Conservation (phyloP, 2,113 vertebrate genomes). For the human region DNA sequence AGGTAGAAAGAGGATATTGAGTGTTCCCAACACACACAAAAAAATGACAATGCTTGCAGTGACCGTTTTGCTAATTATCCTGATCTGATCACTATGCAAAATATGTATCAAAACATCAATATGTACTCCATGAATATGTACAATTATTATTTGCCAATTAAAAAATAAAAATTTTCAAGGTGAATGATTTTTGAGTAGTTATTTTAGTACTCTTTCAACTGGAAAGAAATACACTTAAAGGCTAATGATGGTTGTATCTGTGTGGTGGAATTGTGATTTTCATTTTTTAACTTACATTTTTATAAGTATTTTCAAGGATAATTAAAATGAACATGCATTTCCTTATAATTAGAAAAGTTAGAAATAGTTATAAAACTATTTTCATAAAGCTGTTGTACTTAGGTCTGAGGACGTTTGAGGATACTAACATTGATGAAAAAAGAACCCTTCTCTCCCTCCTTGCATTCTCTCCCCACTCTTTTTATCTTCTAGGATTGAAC, state of each 20-base stretch:
- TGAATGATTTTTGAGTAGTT: background rate
- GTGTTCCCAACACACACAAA: background rate
- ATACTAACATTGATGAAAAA: background rate
- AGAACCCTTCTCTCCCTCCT: background rate
- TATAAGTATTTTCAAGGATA: conserved; percentile 23
- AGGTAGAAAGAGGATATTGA: background rate
- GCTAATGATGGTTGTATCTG: background rate
- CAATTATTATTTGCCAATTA: background rate
- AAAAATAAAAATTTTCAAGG: background rate
- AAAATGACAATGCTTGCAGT: background rate
- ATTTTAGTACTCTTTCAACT: background rate
- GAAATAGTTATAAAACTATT: background rate
- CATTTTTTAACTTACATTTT: background rate
- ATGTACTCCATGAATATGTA: background rate
- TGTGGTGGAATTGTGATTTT: background rate
- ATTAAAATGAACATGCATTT: background rate
- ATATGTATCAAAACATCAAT: background rate
- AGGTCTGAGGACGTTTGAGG: background rate
- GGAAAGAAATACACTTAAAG: background rate
- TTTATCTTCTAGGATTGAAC: background rate
- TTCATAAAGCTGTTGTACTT: background rate
- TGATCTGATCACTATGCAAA: background rate
- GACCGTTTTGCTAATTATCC: background rate
- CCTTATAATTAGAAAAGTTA: conserved; percentile 33
- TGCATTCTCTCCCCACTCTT: background rate